phyloP scores from a whole-genome alignment of 2,797 vertebrate genomes.

The Takifugu ocellatus region DNA sequence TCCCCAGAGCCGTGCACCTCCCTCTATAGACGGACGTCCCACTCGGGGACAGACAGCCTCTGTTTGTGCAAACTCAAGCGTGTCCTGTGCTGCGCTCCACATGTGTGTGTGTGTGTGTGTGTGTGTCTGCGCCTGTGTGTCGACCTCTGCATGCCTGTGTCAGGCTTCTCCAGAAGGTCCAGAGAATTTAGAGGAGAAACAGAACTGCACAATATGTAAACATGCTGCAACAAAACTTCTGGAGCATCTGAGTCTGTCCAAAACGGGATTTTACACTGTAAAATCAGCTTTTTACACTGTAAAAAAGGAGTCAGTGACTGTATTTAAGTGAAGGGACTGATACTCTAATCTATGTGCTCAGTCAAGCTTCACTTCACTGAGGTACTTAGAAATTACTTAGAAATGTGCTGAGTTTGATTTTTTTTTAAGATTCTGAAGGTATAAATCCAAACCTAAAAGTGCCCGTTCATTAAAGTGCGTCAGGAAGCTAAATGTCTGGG shows the following conservation, averaged over 20 bases:
- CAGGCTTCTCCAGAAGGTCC: conserved; percentile 72
- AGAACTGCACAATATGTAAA: conserved; percentile 77
- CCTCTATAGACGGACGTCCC: conserved; percentile 45
- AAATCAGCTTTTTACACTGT: no score
- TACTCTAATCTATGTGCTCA: no score
- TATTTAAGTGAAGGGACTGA: no score
- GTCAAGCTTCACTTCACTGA: no score
- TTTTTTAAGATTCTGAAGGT: no score
- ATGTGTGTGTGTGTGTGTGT: conserved; percentile 12
- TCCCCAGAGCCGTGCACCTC: conserved; percentile 33
- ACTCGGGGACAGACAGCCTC: conserved; percentile 66
- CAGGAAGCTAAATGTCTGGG: no score
- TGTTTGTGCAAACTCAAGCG: conserved; percentile 77
- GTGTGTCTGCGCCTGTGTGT: conserved; percentile 41
- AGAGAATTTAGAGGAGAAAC: conserved; percentile 76
- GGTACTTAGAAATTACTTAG: no score
- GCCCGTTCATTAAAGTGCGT: no score
- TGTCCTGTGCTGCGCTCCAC: conserved; percentile 49
- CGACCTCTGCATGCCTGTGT: conserved; percentile 65
- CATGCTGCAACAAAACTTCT: conserved; percentile 67
- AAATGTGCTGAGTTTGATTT: no score
- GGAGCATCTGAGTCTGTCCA: conserved; percentile 64
- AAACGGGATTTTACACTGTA: conserved; percentile 14
- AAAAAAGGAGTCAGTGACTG: no score
- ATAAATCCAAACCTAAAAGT: no score